Evolutionary conservation across 1,140 invertebrate genomes (phyloP), one percentile per base, ranked within the genome.

Genomic region (Rhynchophorus ferrugineus): DNA sequence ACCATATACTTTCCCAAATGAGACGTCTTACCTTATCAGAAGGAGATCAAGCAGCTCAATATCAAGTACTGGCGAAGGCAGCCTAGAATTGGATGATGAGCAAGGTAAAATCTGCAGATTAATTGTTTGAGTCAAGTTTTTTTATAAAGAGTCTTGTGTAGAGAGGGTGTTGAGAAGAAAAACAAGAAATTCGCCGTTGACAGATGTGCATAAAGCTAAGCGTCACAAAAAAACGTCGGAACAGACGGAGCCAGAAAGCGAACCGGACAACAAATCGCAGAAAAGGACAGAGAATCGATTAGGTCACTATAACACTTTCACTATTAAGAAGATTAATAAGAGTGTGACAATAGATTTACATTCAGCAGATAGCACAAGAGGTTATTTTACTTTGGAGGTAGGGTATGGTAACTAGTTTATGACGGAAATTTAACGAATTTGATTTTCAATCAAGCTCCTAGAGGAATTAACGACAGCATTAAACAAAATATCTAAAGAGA

Each of bases 31-130:
- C 59, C 88, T 90, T 22, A 82, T 89, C 58, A 74, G 86, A 34
- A 74, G 86, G 39, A 85, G 88, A 62, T 89, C 87, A 0, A 87
- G 85, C 44, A 88, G 85, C 65, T 88, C 85, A 9, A 87, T 84
- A 67, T 89, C 86, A 0, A 87, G 85, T 65, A 78, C 78, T 43
- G 63, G 21, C 6, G 45, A 35, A 0, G 43, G 41, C 2, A 49
- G 53, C 17, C 8, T 43, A 7, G 64, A 64, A 13, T 45, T 65
- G 14, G 29, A 50, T 35, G 64, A 65, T 43, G 29, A 11, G 14
- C 42, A 64, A 52, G 58, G 47, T 52, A 56, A 39, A 3, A 38
- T 50, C 20, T 52, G 66, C 69, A 58, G 63, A 57, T 11, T 18
- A 19, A 19, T 21, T 20, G 13, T 43, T 43, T 20, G 3, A 38